Evolutionary conservation across 2,888 invertebrate species (phyloP), one percentile per base, ranked within the genome.

Genomic region (Erynnis tages): DNA sequence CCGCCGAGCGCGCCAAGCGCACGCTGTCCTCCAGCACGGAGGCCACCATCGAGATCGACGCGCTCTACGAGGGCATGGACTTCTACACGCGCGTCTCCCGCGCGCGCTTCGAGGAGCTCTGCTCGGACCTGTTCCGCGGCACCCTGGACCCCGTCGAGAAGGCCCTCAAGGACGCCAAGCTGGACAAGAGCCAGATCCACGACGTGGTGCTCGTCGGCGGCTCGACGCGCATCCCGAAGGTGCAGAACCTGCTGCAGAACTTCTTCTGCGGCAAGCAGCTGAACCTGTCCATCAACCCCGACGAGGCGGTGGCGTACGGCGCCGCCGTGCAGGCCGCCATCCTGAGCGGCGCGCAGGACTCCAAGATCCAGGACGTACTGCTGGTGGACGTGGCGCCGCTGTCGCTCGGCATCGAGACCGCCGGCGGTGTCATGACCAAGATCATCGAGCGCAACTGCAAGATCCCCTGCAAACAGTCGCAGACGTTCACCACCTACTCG

Each of bases 181-280:
- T 94, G 82, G 93, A 94, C 74, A 94, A 94, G 68, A 80, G 84
- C 17, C 80, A 90, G 40, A 93, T 94, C 53, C 90, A 94, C 67
- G 94, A 94, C 63, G 92, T 95, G 2, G 94, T 95, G 0, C 81
- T 95, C 21, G 94, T 95, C 7, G 95, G 95, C 6, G 95, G 94
- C 8, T 94, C 94, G 0, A 94, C 93, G 0, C 90, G 94, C 46
- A 94, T 94, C 52, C 94, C 94, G 0, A 94, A 94, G 73, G 91
- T 94, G 40, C 94, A 94, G 73, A 91, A 80, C 55, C 78, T 94
- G 59, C 78, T 94, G 29, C 91, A 93, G 76, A 92, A 92, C 67
- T 93, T 91, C 81, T 94, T 94, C 86, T 90, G 90, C 60, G 92
- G 92, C 6, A 93, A 93, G 74, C 80, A 88, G 17, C 76, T 94